A percentile compares a stretch with the other conserved stretches of the same genome.
Evolutionary conservation across 2,888 invertebrate species (phyloP).

Genomic region (Andricus curvator): DNA sequence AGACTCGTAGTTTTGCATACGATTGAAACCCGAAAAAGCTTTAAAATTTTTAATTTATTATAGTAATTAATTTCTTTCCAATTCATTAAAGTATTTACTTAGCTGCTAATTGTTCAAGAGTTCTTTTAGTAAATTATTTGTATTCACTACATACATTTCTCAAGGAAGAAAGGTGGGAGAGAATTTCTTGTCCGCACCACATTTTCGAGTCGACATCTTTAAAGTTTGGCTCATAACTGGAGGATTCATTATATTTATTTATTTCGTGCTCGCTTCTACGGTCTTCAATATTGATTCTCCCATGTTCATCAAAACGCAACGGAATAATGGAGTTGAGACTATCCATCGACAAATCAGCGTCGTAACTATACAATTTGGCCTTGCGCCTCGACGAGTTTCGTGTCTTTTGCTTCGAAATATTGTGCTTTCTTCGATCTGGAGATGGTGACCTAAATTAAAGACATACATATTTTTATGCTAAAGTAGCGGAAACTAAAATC

Average conservation of each 20-base stretch:
- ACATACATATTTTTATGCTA: neutral
- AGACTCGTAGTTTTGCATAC: no score
- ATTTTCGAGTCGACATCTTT: slow-evolving; percentile 52
- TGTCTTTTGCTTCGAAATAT: slow-evolving; percentile 62
- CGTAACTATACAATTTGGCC: slow-evolving; percentile 68
- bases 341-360: slow-evolving; percentile 74
- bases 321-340: slow-evolving; percentile 77
- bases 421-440: slow-evolving; percentile 68
- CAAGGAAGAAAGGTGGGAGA: slow-evolving; percentile 71
- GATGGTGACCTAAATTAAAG: slow-evolving; percentile 68
- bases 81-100: neutral
- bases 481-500: neutral
- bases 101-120: neutral
- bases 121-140: no score
- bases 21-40: no score
- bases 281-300: slow-evolving; percentile 77
- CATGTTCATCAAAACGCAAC: slow-evolving; percentile 80
- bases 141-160: slow-evolving; percentile 66
- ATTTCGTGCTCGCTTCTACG: slow-evolving; percentile 64
- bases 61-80: neutral
- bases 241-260: slow-evolving; percentile 58
- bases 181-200: slow-evolving; percentile 72
- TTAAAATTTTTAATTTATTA: no score
- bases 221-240: slow-evolving; percentile 42
- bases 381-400: slow-evolving; percentile 62